Conservation (phyloP, 2,113 vertebrate species). For the Genyomyrus donnyi region DNA sequence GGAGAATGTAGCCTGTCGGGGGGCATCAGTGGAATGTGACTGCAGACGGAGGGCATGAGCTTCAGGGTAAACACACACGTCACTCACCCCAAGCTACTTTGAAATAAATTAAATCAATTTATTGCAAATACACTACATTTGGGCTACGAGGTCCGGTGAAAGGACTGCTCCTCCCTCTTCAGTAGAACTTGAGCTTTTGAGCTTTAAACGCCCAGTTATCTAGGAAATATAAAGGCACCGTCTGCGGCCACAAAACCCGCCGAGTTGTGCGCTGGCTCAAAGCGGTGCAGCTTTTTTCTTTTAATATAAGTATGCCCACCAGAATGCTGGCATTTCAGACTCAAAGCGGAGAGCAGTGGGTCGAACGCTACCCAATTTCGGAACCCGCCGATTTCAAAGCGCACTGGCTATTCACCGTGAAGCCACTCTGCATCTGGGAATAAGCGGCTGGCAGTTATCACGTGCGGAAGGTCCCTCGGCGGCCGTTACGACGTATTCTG, state of each 20-base stretch:
- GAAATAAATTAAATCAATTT: not conserved
- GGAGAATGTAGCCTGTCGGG: not conserved
- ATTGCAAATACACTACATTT: not conserved
- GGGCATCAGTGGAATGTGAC: not conserved
- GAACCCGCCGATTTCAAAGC: not conserved
- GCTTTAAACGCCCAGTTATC: not conserved
- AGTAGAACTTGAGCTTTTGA: not conserved
- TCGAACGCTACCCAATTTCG: not conserved
- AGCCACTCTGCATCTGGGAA: not conserved
- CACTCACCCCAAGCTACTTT: not conserved
- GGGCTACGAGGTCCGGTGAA: not conserved
- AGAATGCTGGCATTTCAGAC: not conserved
- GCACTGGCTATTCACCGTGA: not conserved
- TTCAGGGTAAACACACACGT: not conserved
- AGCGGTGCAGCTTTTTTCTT: not conserved
- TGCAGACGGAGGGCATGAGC: not conserved
- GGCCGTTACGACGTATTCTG: not conserved
- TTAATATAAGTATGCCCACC: not conserved
- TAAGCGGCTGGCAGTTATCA: not conserved
- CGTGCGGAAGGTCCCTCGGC: not conserved
- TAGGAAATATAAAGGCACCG: not conserved
- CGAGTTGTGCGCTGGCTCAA: not conserved
- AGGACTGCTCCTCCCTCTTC: not conserved
- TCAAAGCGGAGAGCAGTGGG: not conserved
- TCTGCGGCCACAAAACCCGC: not conserved